Base-by-base conservation (phyloP, 2,113 vertebrate genomes). In the Oostethus manadensis region DNA sequence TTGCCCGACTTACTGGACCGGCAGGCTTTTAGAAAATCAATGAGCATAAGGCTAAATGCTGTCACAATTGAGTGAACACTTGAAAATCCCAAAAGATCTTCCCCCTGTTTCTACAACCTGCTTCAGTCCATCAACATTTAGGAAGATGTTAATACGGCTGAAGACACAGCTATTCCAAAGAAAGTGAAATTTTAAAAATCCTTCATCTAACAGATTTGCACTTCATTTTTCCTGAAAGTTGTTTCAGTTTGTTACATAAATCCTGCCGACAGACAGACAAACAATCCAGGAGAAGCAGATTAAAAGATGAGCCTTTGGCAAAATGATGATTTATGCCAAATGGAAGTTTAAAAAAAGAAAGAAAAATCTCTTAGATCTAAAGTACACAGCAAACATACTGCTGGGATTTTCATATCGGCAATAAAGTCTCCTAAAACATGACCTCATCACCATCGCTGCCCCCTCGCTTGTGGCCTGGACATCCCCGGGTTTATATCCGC, bases 261-360 rank as follows among this genome's bases (percentile, higher is more conserved):
- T 54, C 51, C 21, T 9, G 13, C 17, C 10, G 10, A 54, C 21
- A 10, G 11, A 50, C 7, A 53, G 51, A 54, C 29, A 51, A 3
- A 8, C 26, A 6, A 35, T n/a, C 29, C 16, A 33, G 4, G 29
- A 35, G 51, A 35, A 35, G 29, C 51, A 54, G 51, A 54, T 54
- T 54, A 54, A 54, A 54, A 35, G 17, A 35, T 54, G 51, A 54
- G 29, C 51, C 51, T 18, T 33, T 51, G 13, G 21, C 18, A 13
- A 48, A 48, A 48, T 3, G 10, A 48, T 8, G 18, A 14, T 54
- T 35, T 35, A 54, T 18, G 29, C 10, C 4, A 10, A 54, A 55
- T 59, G 47, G 20, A 58, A 60, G 78, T 56, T 47, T 23, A 60
- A 35, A 62, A 65, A 22, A 54, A 23, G 4, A 3, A 14, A 13